phyloP scores from a whole-genome alignment of 1,140 invertebrate species.

The Ips nitidus region DNA sequence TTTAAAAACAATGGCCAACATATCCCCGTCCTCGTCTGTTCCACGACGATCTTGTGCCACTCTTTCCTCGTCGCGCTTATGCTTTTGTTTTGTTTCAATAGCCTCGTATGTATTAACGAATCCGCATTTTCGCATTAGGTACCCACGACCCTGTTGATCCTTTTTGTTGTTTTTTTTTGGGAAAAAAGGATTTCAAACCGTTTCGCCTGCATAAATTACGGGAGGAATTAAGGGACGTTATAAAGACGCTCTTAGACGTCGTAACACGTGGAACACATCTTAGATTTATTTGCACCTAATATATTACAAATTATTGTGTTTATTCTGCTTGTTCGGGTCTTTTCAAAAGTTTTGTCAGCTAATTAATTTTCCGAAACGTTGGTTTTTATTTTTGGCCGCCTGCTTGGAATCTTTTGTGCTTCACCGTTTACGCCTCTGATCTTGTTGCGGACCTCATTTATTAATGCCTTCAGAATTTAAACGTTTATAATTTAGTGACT shows the following conservation, averaged over 20 bases:
- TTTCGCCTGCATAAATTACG: slow-evolving; percentile 24
- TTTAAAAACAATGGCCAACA: slow-evolving; percentile 46
- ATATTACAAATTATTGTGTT: slow-evolving; percentile 35
- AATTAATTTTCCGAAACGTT: slow-evolving; percentile 25
- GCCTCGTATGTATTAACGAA: slow-evolving; percentile 33
- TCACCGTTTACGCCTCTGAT: slow-evolving; percentile 8
- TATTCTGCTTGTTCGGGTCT: slow-evolving; percentile 28
- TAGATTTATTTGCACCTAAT: slow-evolving; percentile 34
- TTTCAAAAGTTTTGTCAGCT: slow-evolving; percentile 28
- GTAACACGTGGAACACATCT: slow-evolving; percentile 30
- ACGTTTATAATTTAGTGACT: too few species aligned
- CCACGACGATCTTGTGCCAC: slow-evolving; percentile 28
- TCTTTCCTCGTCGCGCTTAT: slow-evolving; percentile 34
- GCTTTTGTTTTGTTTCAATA: slow-evolving; percentile 44
- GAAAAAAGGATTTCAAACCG: slow-evolving; percentile 28
- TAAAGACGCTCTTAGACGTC: slow-evolving; percentile 16
- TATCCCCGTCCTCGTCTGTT: slow-evolving; percentile 34
- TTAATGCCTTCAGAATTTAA: neutral
- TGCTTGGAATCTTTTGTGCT: slow-evolving; percentile 17
- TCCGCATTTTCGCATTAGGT: slow-evolving; percentile 31
- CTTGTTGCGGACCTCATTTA: neutral
- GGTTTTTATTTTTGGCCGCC: slow-evolving; percentile 22
- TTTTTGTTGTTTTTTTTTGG: slow-evolving; percentile 23
- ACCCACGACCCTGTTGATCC: slow-evolving; percentile 10
- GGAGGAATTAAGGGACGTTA: slow-evolving; percentile 20